phyloP scores from a whole-genome alignment of 1,140 invertebrate species.

The Copidosoma floridanum region DNA sequence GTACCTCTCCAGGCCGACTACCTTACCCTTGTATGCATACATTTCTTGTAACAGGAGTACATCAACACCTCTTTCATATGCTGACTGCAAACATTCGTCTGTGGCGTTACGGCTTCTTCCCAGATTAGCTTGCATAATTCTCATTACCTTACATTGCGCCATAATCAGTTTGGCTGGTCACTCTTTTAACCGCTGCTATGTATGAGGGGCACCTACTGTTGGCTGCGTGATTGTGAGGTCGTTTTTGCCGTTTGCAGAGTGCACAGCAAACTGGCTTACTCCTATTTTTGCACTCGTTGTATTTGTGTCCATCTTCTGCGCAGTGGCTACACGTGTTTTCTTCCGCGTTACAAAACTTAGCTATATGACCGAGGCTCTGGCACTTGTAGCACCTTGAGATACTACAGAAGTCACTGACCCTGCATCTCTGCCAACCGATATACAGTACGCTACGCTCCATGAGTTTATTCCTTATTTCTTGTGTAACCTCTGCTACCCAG shows the following conservation, averaged over 20 bases:
- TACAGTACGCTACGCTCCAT: neutral
- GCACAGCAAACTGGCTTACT: neutral
- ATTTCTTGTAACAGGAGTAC: conserved; percentile 3
- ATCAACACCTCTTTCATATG: neutral
- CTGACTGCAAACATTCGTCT: neutral
- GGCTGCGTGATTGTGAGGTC: neutral
- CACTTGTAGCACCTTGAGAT: neutral
- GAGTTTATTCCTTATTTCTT: neutral
- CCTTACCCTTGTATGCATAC: too few species aligned
- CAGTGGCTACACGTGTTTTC: neutral
- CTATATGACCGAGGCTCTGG: neutral
- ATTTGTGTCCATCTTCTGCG: neutral
- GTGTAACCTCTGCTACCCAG: neutral
- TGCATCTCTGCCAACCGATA: neutral
- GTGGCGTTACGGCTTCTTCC: neutral
- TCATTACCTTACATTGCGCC: neutral
- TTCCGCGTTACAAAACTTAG: neutral
- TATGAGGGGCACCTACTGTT: neutral
- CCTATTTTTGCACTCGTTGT: neutral
- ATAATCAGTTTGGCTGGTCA: neutral
- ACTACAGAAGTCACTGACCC: neutral
- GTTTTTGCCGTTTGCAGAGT: neutral
- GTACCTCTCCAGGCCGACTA: neutral
- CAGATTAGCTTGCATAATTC: neutral
- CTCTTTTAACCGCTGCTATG: neutral